Base-by-base conservation (phyloP, 2,888 invertebrate genomes). In the Tupiocoris notatus region DNA sequence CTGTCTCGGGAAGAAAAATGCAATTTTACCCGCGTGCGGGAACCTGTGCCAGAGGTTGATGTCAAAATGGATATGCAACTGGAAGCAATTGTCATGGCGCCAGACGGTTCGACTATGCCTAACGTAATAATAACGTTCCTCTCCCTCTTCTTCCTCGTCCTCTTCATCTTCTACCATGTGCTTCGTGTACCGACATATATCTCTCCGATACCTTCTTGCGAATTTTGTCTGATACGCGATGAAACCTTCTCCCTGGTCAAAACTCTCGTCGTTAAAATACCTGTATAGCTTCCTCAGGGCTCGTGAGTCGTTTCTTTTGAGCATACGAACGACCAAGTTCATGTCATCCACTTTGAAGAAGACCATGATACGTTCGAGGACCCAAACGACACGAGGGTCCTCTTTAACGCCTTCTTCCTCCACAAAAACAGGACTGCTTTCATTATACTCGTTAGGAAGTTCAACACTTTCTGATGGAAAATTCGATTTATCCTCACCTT, bases 211-310 rank as follows among this genome's bases (percentile, higher is more conserved):
- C 12, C 61, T 16, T 58, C 70, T 22, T 24, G 22, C 23, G n/a
- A 70, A 70, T 23, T 70, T 58, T 1, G 70, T 70, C 20, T 61
- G 70, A 59, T 70, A 70, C 22, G 59, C 70, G 25, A 70, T 59
- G 58, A 70, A 70, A 0, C 70, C 70, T 2, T 70, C 12, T 25
- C 17, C 18, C 22, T 20, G 24, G 12, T 23, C 24, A 2, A 18
- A 12, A 12, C 24, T 18, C 7, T 23, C 59, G 1, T 59, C 24
- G 23, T 70, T 61, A 24, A 70, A 58, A 1, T 24, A 18, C 2
- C 20, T 6, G 59, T 70, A 70, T 7, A 70, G 70, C 17, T 61
- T 70, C 58, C 39, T 70, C 17, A 70, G 39, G 18, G 59, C 70
- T 1, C 70, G 59, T 16, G 23, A 58, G 20, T 70, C 70, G 70